A percentile compares a stretch with the other conserved stretches of the same genome.
phyloP scores from a whole-genome alignment of 2,888 invertebrate genomes.

The Polydrusus pterygomalis region DNA sequence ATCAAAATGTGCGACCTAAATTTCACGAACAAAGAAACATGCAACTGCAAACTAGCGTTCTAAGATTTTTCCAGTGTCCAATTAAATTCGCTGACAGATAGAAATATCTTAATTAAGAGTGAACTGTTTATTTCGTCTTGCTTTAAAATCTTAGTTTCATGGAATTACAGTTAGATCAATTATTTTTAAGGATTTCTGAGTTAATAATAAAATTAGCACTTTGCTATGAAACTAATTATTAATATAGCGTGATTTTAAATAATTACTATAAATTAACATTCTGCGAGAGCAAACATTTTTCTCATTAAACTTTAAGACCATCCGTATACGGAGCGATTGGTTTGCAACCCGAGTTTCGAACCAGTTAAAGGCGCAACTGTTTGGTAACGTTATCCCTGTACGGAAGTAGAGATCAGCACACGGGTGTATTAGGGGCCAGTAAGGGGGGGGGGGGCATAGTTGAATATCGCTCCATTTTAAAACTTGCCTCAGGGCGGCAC shows the following conservation, averaged over 20 bases:
- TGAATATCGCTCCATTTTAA: no score
- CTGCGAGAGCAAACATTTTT: no score
- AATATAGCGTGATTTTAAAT: not conserved
- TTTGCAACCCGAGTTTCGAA: no score
- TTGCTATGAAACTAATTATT: not conserved
- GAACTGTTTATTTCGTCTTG: conserved; percentile 25
- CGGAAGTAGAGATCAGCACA: no score
- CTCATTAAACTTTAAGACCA: no score
- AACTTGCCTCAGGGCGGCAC: no score
- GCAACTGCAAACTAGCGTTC: conserved; percentile 31
- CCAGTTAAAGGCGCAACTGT: no score
- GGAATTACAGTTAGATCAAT: conserved; percentile 20
- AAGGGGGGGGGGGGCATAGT: no score
- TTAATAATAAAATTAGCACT: conserved; percentile 4
- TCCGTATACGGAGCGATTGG: no score
- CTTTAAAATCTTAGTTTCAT: conserved; percentile 16
- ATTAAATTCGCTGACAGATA: conserved; percentile 35
- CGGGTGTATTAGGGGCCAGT: no score
- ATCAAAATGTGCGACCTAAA: conserved; percentile 33
- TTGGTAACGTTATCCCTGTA: no score
- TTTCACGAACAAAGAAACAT: conserved; percentile 28
- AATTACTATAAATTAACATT: no score
- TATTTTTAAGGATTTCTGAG: conserved; percentile 15
- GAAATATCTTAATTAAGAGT: conserved; percentile 30
- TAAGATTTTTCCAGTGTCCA: conserved; percentile 38